Evolutionary conservation across 2,113 vertebrate genomes (phyloP).

Genomic region (Ceyx melanurus): DNA sequence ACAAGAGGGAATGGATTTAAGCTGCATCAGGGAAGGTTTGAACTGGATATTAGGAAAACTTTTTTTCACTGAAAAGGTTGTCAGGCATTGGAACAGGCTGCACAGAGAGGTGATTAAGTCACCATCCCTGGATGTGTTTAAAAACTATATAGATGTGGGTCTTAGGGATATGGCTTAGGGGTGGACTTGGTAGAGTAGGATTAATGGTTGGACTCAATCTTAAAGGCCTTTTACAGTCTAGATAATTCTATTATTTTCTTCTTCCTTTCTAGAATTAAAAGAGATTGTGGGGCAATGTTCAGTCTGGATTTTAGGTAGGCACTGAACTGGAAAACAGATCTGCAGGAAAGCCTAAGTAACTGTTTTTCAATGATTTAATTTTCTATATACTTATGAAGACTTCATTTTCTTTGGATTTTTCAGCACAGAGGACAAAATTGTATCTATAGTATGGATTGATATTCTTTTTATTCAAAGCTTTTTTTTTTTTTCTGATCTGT

Average conservation of each 20-base stretch:
- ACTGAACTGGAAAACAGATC: not conserved
- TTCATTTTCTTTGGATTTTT: not conserved
- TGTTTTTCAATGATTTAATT: not conserved
- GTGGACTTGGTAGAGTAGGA: no score
- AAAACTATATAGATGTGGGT: no score
- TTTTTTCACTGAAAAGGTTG: no score
- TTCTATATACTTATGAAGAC: not conserved
- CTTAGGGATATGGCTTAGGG: no score
- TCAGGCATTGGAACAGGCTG: no score
- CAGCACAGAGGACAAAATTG: not conserved
- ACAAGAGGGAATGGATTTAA: no score
- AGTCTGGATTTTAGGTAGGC: not conserved
- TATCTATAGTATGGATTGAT: not conserved
- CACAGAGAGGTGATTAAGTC: no score
- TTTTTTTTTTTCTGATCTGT: not conserved
- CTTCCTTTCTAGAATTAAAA: not conserved
- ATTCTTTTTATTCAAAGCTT: not conserved
- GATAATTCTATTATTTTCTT: not conserved
- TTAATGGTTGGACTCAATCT: no score
- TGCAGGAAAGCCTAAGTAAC: not conserved
- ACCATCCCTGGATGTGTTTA: no score
- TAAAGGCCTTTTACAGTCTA: no score
- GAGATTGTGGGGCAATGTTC: not conserved
- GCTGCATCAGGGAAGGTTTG: no score
- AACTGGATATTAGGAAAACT: no score